A percentile compares a stretch with the other conserved stretches of the same genome.
These are phyloP conservation scores for Pseudomugil tenellus DNA, from an alignment of 2,797 vertebrate genomes.

Conservation along the genomic window DNA sequence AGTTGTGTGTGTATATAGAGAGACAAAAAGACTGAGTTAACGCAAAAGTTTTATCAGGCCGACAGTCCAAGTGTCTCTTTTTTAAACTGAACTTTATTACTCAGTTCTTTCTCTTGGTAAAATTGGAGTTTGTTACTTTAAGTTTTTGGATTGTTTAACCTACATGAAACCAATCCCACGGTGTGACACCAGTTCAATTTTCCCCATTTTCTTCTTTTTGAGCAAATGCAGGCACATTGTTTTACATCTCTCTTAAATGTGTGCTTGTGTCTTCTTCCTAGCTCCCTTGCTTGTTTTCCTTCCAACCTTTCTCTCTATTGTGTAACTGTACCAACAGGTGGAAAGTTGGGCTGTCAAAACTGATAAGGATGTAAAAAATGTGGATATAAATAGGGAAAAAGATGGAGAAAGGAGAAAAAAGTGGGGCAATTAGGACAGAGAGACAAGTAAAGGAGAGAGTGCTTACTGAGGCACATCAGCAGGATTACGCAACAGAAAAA, in stretches of 20 bases:
- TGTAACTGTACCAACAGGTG: slow-evolving; percentile 66
- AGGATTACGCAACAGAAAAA: neutral
- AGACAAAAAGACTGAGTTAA: too few species aligned
- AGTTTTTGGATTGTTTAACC: neutral
- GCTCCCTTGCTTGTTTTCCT: neutral
- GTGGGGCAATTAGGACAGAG: slow-evolving; percentile 10
- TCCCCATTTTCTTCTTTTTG: neutral
- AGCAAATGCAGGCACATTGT: neutral
- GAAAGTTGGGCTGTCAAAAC: slow-evolving; percentile 34
- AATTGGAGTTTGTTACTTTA: slow-evolving; percentile 26
- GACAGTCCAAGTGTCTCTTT: too few species aligned
- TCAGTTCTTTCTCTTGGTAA: neutral
- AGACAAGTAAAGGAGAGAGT: neutral
- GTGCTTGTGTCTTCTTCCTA: neutral
- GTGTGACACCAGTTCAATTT: neutral
- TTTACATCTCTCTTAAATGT: neutral
- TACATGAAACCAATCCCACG: neutral
- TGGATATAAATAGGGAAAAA: neutral
- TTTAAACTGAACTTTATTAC: too few species aligned
- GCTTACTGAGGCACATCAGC: neutral
- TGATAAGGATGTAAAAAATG: neutral
- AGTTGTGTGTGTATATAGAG: too few species aligned
- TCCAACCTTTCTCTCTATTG: slow-evolving; percentile 20
- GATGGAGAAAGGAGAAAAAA: neutral
- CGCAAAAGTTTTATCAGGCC: too few species aligned